A percentile compares a stretch with the other conserved stretches of the same genome.
phyloP scores from a whole-genome alignment of 2,888 invertebrate genomes.

The Pemphredon lugubris region DNA sequence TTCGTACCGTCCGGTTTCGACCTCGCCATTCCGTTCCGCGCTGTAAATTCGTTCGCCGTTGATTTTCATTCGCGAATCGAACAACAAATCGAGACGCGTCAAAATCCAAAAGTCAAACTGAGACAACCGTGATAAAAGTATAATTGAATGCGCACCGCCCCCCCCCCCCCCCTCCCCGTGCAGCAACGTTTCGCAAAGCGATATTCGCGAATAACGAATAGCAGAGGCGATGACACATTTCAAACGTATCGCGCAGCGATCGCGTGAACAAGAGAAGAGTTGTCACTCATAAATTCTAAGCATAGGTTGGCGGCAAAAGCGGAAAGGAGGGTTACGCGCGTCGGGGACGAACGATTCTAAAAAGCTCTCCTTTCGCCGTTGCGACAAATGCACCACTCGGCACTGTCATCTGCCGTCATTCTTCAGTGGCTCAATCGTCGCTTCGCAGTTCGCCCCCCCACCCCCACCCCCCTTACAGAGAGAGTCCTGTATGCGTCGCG shows the following conservation, averaged over 20 bases:
- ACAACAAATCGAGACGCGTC: too few species aligned
- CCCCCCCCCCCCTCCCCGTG: too few species aligned
- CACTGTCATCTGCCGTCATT: slow-evolving; percentile 60
- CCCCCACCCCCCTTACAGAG: slow-evolving; percentile 13
- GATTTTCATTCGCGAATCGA: too few species aligned
- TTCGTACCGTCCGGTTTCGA: too few species aligned
- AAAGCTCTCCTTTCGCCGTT: slow-evolving; percentile 49
- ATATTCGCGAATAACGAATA: slow-evolving; percentile 16
- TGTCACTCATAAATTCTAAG: slow-evolving; percentile 52
- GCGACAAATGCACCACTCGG: slow-evolving; percentile 52
- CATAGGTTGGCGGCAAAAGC: slow-evolving; percentile 4
- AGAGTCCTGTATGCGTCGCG: slow-evolving; percentile 12
- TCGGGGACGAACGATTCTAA: slow-evolving; percentile 44
- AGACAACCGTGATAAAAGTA: too few species aligned
- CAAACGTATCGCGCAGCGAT: slow-evolving; percentile 32
- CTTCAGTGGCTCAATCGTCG: slow-evolving; percentile 56
- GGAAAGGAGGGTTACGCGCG: slow-evolving; percentile 24
- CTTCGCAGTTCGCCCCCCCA: slow-evolving; percentile 41
- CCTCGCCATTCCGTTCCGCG: too few species aligned
- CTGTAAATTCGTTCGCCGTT: too few species aligned
- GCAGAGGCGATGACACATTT: slow-evolving; percentile 26
- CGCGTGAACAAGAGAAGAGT: slow-evolving; percentile 5
- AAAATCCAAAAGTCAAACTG: too few species aligned
- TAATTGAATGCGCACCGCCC: too few species aligned
- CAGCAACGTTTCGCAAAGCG: slow-evolving; percentile 30